Evolutionary conservation across 2,113 vertebrate genomes (phyloP), one percentile per base, ranked within the genome.

Genomic region (Ammodytes dubius): DNA sequence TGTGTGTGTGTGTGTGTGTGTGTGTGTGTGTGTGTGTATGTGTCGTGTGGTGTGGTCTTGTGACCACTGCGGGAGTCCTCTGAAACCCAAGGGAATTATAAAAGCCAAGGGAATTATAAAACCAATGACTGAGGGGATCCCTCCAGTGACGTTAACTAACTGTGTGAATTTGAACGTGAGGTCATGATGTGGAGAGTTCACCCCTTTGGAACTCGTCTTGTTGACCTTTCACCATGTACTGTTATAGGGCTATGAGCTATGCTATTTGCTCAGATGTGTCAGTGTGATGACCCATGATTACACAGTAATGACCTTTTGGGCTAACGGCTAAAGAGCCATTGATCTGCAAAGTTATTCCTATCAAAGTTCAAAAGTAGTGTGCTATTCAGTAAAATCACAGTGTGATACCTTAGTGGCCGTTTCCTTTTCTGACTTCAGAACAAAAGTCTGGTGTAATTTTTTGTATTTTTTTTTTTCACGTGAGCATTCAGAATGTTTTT

Each of bases 151-250:
- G 47, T 40, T 63, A 7, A 56, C 59, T 67, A 74, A 77, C 54
- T 61, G n/a, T 27, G 77, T 82, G 69, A 82, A 74, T 81, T 59
- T 10, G 46, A 9, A 5, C 11, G 27, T 35, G 13, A 71, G 14
- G n/a, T 74, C 0, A 11, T 75, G 71, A 83, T 63, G 74, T 64
- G 67, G 47, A 77, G 53, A 63, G 56, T 58, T 77, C 46, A 61
- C 27, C 60, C 75, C 64, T 58, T 1, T 47, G 73, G 65, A 82
- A 12, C 17, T 42, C 7, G 46, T 64, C 11, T 35, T 42, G 39
- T 66, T 80, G 76, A 78, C 80, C 70, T 79, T 81, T 89, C 70
- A 89, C 79, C 88, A 85, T 82, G 70, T 17, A 12, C 65, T 58
- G 45, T 47, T 81, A 50, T 53, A 47, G 39, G 50, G n/a, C 77